Evolutionary conservation across 1,140 invertebrate species (phyloP).

Genomic region (Dysdera silvatica): DNA sequence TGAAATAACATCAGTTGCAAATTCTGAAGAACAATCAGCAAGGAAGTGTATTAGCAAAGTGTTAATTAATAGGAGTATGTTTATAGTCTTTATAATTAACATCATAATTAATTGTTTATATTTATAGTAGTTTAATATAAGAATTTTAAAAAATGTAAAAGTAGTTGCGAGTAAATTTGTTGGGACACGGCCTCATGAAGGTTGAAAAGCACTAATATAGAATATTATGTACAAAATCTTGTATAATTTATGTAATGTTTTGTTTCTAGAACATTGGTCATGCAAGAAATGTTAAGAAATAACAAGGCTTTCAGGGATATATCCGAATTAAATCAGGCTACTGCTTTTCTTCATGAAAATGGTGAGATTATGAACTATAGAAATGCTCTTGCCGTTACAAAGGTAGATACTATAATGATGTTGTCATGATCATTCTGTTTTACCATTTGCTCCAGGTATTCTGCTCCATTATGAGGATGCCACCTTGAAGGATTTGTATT

Average conservation of each 20-base stretch:
- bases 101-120: not conserved
- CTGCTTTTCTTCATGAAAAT: constrained; percentile 94
- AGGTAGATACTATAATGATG: too few relatives aligned
- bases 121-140: not conserved
- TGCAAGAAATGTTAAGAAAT: constrained; percentile 56
- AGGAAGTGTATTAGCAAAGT: too few relatives aligned
- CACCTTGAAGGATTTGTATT: constrained; percentile 86
- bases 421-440: too few relatives aligned
- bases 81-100: not conserved
- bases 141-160: too few relatives aligned
- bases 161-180: too few relatives aligned
- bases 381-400: too few relatives aligned
- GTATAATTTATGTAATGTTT: not conserved
- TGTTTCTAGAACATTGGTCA: constrained; percentile 49
- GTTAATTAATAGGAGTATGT: not conserved
- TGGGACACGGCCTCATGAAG: too few relatives aligned
- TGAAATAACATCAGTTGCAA: too few relatives aligned
- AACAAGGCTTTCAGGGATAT: constrained; percentile 71
- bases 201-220: too few relatives aligned
- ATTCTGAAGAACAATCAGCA: too few relatives aligned
- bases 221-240: not conserved
- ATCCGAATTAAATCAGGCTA: constrained; percentile 87
- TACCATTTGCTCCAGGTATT: constrained; percentile 55
- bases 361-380: constrained; percentile 53
- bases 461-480: constrained; percentile 97